Conservation (phyloP, 2,888 invertebrate genomes). For the Protonemura montana region DNA sequence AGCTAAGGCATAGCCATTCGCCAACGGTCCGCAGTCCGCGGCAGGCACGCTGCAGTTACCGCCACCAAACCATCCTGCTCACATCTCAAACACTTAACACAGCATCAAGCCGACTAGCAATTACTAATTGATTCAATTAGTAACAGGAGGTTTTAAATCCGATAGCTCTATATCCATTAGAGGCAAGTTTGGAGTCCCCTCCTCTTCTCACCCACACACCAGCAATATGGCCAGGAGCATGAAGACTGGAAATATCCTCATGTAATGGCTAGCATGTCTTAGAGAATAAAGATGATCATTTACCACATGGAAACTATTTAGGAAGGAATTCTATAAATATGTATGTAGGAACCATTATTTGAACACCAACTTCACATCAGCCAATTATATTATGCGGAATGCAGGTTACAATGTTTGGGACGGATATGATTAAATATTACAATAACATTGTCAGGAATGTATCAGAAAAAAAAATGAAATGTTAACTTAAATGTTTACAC, state of each 20-base stretch:
- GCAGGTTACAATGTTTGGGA: not conserved
- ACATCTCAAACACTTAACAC: conserved; percentile 12
- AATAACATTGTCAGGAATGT: not conserved
- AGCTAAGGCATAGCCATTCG: not conserved
- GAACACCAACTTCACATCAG: not conserved
- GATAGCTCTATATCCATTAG: conserved; percentile 12
- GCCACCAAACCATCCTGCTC: not conserved
- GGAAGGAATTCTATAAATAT: conserved; percentile 12
- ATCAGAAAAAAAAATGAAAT: not conserved
- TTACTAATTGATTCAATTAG: conserved; percentile 4
- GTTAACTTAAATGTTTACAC: not conserved
- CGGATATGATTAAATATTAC: not conserved
- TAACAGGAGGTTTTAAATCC: conserved; percentile 12
- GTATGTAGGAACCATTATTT: not conserved
- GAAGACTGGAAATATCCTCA: not conserved
- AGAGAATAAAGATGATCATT: not conserved
- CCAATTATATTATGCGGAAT: not conserved
- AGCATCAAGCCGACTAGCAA: not conserved
- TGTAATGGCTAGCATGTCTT: not conserved
- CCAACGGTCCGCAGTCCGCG: too few species aligned
- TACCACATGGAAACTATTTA: not conserved
- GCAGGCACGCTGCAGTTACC: too few species aligned
- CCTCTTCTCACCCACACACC: not conserved
- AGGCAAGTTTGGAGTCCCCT: not conserved
- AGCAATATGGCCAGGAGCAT: not conserved